phyloP scores from a whole-genome alignment of 2,888 invertebrate species.

The Drosophila crucigera region DNA sequence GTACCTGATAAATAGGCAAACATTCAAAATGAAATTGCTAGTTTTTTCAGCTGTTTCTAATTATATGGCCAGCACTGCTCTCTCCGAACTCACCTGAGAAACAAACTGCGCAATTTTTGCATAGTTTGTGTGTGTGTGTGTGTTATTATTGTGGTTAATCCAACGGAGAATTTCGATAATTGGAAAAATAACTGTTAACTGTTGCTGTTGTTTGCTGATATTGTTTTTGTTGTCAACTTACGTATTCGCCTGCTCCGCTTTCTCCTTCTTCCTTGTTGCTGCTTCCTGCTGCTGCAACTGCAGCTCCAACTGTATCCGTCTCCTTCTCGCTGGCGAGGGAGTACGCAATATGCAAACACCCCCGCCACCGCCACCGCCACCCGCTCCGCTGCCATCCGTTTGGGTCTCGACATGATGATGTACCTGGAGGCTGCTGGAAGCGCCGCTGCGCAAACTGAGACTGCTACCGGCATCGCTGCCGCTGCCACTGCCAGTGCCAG shows the following conservation, averaged over 20 bases:
- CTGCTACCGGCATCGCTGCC: conserved; percentile 64
- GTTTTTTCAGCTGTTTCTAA: neutral
- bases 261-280: conserved; percentile 17
- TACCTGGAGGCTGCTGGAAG: conserved; percentile 33
- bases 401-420: conserved; percentile 68
- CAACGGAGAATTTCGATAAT: conserved; percentile 73
- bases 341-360: conserved; percentile 68
- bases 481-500: conserved; percentile 11
- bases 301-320: conserved; percentile 69
- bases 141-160: conserved; percentile 24
- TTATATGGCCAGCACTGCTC: neutral
- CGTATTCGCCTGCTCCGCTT: conserved; percentile 67
- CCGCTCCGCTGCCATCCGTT: conserved; percentile 62
- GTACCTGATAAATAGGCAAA: neutral
- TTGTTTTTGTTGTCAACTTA: conserved; percentile 58
- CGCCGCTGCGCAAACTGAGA: conserved; percentile 45
- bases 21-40: neutral
- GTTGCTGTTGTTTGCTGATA: neutral
- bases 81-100: conserved; percentile 70
- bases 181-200: neutral
- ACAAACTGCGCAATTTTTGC: conserved; percentile 83
- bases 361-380: conserved; percentile 60
- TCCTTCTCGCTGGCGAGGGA: conserved; percentile 67
- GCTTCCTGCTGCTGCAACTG: conserved; percentile 54
- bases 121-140: conserved; percentile 65